phyloP scores from a whole-genome alignment of 2,797 vertebrate genomes.

The Cephalopachus bancanus region DNA sequence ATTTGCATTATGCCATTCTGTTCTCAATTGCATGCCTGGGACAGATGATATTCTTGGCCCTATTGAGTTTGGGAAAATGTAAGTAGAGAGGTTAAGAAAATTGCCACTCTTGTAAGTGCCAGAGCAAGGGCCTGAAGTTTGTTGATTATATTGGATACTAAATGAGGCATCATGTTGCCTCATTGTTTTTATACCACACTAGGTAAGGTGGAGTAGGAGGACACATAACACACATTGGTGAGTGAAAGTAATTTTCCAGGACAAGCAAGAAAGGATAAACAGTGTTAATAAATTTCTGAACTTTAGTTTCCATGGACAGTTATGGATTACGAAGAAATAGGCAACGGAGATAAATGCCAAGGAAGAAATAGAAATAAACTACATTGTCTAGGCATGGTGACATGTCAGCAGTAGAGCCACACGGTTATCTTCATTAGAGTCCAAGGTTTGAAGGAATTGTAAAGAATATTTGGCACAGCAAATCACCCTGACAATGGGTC shows the following conservation, averaged over 20 bases:
- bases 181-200: background rate
- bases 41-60: background rate
- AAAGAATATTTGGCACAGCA: background rate
- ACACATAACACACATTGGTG: background rate
- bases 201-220: too few relatives aligned
- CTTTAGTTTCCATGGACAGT: background rate
- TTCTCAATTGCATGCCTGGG: background rate
- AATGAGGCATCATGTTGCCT: background rate
- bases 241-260: background rate
- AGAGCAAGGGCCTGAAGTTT: background rate
- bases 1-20: background rate
- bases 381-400: background rate
- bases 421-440: background rate
- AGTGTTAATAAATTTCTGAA: background rate
- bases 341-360: too few relatives aligned
- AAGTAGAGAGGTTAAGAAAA: background rate
- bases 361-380: background rate
- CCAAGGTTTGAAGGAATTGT: background rate
- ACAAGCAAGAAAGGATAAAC: background rate
- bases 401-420: background rate
- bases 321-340: background rate
- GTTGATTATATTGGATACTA: background rate
- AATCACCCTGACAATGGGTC: background rate
- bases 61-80: background rate
- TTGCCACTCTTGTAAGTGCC: background rate